Evolutionary conservation across 2,113 vertebrate species (phyloP).

Genomic region (Pelvicachromis taeniatus): DNA sequence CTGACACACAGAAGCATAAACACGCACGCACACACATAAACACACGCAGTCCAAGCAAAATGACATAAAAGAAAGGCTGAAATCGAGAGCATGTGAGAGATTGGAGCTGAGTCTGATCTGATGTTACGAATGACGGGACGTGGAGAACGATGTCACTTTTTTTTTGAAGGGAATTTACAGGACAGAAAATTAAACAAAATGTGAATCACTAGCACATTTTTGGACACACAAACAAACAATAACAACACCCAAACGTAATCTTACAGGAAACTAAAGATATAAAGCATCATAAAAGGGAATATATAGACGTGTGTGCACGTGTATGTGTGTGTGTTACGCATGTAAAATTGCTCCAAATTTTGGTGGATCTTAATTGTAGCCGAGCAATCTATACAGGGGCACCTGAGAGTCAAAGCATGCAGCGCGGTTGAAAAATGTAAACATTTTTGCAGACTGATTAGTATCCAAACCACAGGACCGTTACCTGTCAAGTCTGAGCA

Average conservation of each 20-base stretch:
- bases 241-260: not conserved
- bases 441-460: constrained; percentile 71
- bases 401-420: constrained; percentile 60
- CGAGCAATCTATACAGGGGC: constrained; percentile 32
- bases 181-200: not conserved
- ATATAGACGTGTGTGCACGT: not conserved
- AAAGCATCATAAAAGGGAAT: not conserved
- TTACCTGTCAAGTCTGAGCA: constrained; percentile 68
- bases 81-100: not conserved
- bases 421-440: constrained; percentile 65
- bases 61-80: constrained; percentile 1
- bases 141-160: not conserved
- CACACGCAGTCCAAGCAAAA: constrained; percentile 13
- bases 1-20: constrained; percentile 55
- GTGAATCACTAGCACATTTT: not conserved
- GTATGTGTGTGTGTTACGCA: not conserved
- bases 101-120: not conserved
- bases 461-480: constrained; percentile 69
- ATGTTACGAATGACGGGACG: not conserved
- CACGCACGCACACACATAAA: constrained; percentile 22
- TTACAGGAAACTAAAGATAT: not conserved
- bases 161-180: not conserved
- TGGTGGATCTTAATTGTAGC: constrained; percentile 52
- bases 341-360: constrained; percentile 40
- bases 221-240: not conserved